Evolutionary conservation across 2,113 vertebrate genomes (phyloP), one percentile per base, ranked within the genome.

Genomic region (Protobothrops mucrosquamatus): DNA sequence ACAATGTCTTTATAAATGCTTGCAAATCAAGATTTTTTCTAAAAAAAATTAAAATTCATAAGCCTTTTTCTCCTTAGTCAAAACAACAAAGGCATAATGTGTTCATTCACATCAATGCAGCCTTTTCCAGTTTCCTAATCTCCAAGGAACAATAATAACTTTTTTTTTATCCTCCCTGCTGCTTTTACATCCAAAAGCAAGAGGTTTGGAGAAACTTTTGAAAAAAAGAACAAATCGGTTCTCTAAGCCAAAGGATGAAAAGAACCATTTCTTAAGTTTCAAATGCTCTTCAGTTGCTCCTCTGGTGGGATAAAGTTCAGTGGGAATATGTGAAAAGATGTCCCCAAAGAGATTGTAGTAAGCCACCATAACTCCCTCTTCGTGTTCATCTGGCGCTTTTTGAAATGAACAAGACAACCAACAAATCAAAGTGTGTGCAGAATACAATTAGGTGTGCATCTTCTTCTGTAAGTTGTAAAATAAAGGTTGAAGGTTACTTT

Each of bases 21-120:
- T 94, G 88, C 0, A 0, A 97, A 97, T 95, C 95, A 94, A 93
- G 57, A 95, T 97, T 97, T 96, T 97, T 97, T 96, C 97, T 9
- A 24, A 61, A n/a, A 34, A 48, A 51, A 97, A 97, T 97, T 96
- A 97, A 96, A 95, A 97, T 94, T 94, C 97, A 96, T 96, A 96
- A 34, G 48, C 93, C 18, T 89, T 89, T 94, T 93, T 95, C 94
- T 96, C 94, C 52, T 87, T 51, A 88, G 95, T 85, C 57, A 94
- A 93, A 97, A 93, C 64, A 89, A 93, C 91, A 95, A 95, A 96
- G 57, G 93, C 91, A 96, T 92, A 97, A 97, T 96, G 93, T 89
- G 26, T 91, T 95, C 93, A 95, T 97, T 97, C 96, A 97, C 93
- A 87, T 91, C 20, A 85, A 0, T 85, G 92, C 59, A 57, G 91